Evolutionary conservation across 2,113 vertebrate species (phyloP).

Genomic region (Theristicus caerulescens): DNA sequence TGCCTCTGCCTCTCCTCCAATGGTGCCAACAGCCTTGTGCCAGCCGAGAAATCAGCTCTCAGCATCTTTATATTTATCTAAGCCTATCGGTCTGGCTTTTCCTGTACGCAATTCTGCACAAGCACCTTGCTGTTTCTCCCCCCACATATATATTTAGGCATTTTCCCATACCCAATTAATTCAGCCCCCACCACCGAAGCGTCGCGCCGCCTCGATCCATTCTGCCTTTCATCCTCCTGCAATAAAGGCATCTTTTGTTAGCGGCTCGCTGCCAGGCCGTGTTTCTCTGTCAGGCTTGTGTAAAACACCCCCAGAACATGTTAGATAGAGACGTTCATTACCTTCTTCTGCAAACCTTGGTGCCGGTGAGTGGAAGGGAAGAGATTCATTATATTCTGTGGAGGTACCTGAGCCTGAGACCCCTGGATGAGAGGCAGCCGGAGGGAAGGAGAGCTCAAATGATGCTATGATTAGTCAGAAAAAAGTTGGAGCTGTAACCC

Average conservation of each 20-base stretch:
- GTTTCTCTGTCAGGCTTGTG: not conserved
- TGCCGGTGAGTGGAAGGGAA: not conserved
- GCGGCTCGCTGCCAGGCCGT: rapidly evolving
- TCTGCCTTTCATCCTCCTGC: slow-evolving; percentile 16
- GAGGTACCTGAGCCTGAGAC: not conserved
- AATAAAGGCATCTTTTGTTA: slow-evolving; percentile 27
- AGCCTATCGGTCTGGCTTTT: not conserved
- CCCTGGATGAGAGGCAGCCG: not conserved
- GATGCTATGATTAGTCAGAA: not conserved
- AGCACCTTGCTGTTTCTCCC: not conserved
- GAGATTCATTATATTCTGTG: not conserved
- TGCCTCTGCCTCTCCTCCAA: not conserved
- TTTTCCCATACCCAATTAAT: slow-evolving; percentile 41
- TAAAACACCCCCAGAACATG: not conserved
- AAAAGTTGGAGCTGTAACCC: not conserved
- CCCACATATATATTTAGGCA: not conserved
- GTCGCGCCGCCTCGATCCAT: not conserved
- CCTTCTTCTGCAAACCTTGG: not conserved
- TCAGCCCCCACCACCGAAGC: not conserved
- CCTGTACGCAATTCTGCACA: not conserved
- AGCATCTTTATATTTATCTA: not conserved
- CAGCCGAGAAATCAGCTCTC: not conserved
- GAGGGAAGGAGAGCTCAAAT: not conserved
- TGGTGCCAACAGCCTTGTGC: not conserved
- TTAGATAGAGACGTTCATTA: not conserved